Evolutionary conservation across 1,140 invertebrate genomes (phyloP).

Genomic region (Leptopilina clavipes): DNA sequence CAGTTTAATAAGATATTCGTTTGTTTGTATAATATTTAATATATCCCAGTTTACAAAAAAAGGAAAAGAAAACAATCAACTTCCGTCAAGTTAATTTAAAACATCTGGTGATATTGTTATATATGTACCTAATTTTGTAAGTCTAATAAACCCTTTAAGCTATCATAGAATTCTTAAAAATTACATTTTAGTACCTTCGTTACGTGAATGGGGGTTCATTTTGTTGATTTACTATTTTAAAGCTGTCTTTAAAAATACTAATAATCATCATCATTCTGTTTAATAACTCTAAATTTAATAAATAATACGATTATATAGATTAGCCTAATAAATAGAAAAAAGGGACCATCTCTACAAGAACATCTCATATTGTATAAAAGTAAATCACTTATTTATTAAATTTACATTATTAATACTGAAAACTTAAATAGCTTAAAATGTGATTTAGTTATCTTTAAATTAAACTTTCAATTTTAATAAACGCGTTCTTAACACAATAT

Average conservation of each 20-base stretch:
- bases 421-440: background rate
- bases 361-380: no score
- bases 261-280: no score
- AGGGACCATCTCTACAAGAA: no score
- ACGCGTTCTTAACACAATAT: conserved; percentile 59
- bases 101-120: conserved; percentile 54
- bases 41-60: conserved; percentile 47
- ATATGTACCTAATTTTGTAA: conserved; percentile 69
- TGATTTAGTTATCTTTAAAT: background rate
- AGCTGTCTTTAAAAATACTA: no score
- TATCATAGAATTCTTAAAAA: conserved; percentile 40
- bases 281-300: no score
- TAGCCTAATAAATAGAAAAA: no score
- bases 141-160: conserved; percentile 67
- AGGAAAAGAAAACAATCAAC: conserved; percentile 48
- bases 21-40: conserved; percentile 49
- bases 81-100: conserved; percentile 44
- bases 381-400: no score
- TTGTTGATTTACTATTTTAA: no score
- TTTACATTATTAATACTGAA: background rate
- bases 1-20: conserved; percentile 57
- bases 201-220: no score
- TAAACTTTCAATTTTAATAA: conserved; percentile 38
- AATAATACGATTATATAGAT: no score
- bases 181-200: background rate